Conservation (phyloP, 2,888 invertebrate genomes). For the Ochropleura leucogaster region DNA sequence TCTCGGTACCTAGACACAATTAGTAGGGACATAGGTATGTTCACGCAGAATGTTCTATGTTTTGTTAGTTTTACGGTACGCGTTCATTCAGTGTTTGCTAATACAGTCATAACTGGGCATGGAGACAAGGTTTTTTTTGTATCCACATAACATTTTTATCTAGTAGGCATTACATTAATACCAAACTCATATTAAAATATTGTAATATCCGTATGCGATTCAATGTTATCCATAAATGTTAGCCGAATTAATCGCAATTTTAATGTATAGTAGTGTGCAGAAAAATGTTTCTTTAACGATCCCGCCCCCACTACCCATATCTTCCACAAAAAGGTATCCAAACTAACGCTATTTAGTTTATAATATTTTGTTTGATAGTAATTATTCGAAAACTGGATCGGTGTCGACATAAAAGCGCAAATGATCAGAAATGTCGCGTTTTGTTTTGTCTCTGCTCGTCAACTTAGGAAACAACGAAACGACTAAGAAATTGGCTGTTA, state of each 20-base stretch:
- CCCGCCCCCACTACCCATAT: not conserved
- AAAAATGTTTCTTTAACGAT: slow-evolving; percentile 4
- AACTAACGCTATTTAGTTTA: slow-evolving; percentile 52
- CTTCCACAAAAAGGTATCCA: slow-evolving; percentile 25
- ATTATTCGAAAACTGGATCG: slow-evolving; percentile 46
- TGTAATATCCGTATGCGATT: slow-evolving; percentile 35
- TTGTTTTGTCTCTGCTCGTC: not conserved
- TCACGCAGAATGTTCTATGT: slow-evolving; percentile 25
- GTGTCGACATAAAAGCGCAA: not conserved
- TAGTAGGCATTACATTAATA: slow-evolving; percentile 17
- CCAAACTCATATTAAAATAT: slow-evolving; percentile 20
- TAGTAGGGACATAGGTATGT: slow-evolving; percentile 22
- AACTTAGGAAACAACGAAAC: not conserved
- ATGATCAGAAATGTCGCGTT: not conserved
- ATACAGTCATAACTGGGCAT: slow-evolving; percentile 8
- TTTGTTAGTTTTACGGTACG: slow-evolving; percentile 32
- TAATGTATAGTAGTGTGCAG: slow-evolving; percentile 36
- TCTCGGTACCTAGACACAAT: slow-evolving; percentile 50
- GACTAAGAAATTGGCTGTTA: slow-evolving; percentile 5
- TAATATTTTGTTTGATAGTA: slow-evolving; percentile 61
- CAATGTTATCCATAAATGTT: slow-evolving; percentile 32
- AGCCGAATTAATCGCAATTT: slow-evolving; percentile 26
- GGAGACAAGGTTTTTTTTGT: slow-evolving; percentile 28
- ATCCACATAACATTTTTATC: slow-evolving; percentile 25
- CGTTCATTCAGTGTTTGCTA: slow-evolving; percentile 12